Base-by-base conservation (phyloP, 2,888 invertebrate genomes). In the Slavum lentiscoides region DNA sequence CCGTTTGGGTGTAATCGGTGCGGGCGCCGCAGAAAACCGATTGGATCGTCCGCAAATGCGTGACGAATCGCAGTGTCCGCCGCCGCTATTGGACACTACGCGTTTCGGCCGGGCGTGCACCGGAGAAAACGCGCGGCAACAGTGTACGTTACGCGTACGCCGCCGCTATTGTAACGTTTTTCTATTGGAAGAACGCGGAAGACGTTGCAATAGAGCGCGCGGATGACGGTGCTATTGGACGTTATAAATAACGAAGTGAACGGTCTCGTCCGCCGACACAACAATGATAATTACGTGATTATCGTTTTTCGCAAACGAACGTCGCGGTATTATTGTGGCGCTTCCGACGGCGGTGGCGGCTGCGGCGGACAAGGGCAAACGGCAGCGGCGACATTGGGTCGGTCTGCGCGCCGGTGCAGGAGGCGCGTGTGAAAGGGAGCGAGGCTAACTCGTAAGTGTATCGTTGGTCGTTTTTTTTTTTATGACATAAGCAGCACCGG, bases 281-380 rank as follows among this genome's bases (percentile, higher is more conserved):
- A 30, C 30, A 53, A 37, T 72, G 43, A 69, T 11, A 37, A 73
- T 37, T 72, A 69, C 30, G 30, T 39, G 11, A 66, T 39, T 37
- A 17, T 43, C 43, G n/a, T 73, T 62, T 17, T 43, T 43, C 43
- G 43, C 43, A 68, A 59, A 64, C 64, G 53, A 55, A 55, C 74
- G 53, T 76, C 58, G 66, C 7, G 43, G 43, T 1, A 9, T 9
- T 7, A n/a, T 19, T 43, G 49, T 59, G 23, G 9, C 43, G 43
- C 8, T 30, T 43, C 43, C 43, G 43, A 43, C 43, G 43, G 43
- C 43, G 43, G 30, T 30, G 11, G 11, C 62, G 53, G 23, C 30
- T 53, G 76, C 7, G 8, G 37, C 61, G 49, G 61, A 43, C 76
- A 77, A 77, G 76, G 76, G 76, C 76, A 77, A 61, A 77, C 76